phyloP scores from a whole-genome alignment of 2,888 invertebrate genomes.

The Oligia strigilis region DNA sequence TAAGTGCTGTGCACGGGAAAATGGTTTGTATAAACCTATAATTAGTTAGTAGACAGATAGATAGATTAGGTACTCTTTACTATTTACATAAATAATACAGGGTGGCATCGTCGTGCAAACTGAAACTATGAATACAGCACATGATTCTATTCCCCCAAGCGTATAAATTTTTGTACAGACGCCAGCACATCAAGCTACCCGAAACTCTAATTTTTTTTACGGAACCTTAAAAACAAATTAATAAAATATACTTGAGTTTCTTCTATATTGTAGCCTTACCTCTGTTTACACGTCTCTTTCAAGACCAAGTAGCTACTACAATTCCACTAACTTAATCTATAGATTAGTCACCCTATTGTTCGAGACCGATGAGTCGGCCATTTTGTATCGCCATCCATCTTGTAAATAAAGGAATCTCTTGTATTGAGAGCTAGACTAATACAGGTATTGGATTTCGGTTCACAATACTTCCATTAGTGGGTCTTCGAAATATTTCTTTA shows the following conservation, averaged over 20 bases:
- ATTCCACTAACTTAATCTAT: constrained; percentile 7
- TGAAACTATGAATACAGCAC: not conserved
- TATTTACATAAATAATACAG: not conserved
- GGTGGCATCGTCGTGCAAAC: too few species aligned
- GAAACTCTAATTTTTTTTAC: too few species aligned
- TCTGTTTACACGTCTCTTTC: constrained; percentile 8
- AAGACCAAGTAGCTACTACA: not conserved
- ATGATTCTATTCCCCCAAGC: not conserved
- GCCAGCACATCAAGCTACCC: too few species aligned
- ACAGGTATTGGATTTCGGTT: constrained; percentile 41
- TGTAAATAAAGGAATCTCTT: constrained; percentile 49
- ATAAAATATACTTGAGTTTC: not conserved
- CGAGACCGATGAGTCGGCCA: constrained; percentile 13
- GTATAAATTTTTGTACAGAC: not conserved
- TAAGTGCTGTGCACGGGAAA: not conserved
- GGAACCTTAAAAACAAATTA: not conserved
- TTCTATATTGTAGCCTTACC: constrained; percentile 3
- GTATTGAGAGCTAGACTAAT: constrained; percentile 38
- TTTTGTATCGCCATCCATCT: constrained; percentile 59
- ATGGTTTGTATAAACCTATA: not conserved
- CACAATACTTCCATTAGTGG: constrained; percentile 45
- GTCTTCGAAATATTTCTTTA: constrained; percentile 1
- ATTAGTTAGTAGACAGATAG: not conserved
- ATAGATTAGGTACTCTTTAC: not conserved
- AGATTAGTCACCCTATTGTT: constrained; percentile 22